phyloP scores from a whole-genome alignment of 2,888 invertebrate species.

The Caenorhabditis uteleia region DNA sequence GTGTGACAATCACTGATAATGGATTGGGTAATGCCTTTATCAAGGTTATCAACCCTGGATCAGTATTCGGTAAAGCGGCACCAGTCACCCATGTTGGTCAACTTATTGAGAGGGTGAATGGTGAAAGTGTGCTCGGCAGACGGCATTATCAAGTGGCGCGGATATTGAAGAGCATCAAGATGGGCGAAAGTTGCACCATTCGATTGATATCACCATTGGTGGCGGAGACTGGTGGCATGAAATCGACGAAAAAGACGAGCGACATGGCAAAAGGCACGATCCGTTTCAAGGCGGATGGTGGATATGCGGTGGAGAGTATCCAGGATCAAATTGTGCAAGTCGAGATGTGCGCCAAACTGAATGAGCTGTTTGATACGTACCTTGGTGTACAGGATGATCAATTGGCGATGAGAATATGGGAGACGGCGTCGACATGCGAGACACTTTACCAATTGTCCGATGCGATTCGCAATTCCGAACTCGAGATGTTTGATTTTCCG shows the following conservation, averaged over 20 bases:
- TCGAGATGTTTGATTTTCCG: conserved; percentile 92
- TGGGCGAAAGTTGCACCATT: conserved; percentile 78
- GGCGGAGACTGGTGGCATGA: conserved; percentile 70
- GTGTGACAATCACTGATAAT: conserved; percentile 96
- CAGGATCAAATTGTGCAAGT: conserved; percentile 30
- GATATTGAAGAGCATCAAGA: conserved; percentile 88
- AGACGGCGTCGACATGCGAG: conserved; percentile 76
- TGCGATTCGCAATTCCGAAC: conserved; percentile 76
- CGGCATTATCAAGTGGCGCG: conserved; percentile 96
- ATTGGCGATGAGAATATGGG: conserved; percentile 86
- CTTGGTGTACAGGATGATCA: conserved; percentile 93
- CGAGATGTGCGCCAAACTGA: conserved; percentile 83
- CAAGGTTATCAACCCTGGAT: conserved; percentile 91
- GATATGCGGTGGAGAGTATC: conserved; percentile 83
- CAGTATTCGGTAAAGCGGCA: conserved; percentile 78
- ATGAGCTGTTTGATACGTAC: conserved; percentile 86
- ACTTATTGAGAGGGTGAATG: conserved; percentile 73
- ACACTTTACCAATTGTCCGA: conserved; percentile 47
- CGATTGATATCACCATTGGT: conserved; percentile 90
- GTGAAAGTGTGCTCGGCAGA: conserved; percentile 83
- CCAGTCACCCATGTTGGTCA: conserved; percentile 75
- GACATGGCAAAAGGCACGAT: conserved; percentile 85
- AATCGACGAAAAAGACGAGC: conserved; percentile 12
- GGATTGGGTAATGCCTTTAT: conserved; percentile 96
- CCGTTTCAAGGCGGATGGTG: conserved; percentile 89